Base-by-base conservation (phyloP, 2,888 invertebrate species). In the Sphaeridia pumilis region DNA sequence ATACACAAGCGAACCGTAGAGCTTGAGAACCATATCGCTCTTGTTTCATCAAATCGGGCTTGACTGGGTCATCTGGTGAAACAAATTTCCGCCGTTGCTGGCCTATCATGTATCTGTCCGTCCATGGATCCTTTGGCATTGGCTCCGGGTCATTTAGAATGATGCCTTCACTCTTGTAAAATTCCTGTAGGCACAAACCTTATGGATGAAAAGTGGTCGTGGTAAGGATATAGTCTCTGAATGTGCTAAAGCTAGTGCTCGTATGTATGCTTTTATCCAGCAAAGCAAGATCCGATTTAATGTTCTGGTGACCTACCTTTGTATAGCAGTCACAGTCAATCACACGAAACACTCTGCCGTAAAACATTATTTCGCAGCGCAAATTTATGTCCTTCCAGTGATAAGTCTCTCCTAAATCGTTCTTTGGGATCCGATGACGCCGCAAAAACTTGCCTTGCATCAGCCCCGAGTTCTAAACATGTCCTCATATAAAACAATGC, bases 371-470 rank as follows among this genome's bases (percentile, higher is more conserved):
- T 67, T 88, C 84, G 63, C 80, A 79, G 14, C 85, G 86, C 34
- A 84, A 73, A 68, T 87, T 84, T 22, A 90, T 73, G 70, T 92
- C 89, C 67, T 86, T 88, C 90, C 90, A 92, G 66, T 83, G 81
- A 78, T 82, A 87, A 41, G 70, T 70, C 50, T 80, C 80, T 1
- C 82, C 82, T 5, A 70, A 64, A 49, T 78, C 75, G 63, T 80
- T 80, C 70, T 87, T 89, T 0, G 81, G 80, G 60, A 89, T 80
- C 68, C 77, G 80, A n/a, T 77, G 79, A 25, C 89, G 76, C 64
- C 78, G 78, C 49, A 90, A 79, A 58, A 90, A 68, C 60, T 80
- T 78, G 2, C 89, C 89, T 77, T 85, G 82, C 70, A 77, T 76
- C 55, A 83, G 71, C 1, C 86, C 86, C 24, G 82, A 81, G 67